Evolutionary conservation across 2,888 invertebrate species (phyloP).

Genomic region (Agrochola lychnidis): DNA sequence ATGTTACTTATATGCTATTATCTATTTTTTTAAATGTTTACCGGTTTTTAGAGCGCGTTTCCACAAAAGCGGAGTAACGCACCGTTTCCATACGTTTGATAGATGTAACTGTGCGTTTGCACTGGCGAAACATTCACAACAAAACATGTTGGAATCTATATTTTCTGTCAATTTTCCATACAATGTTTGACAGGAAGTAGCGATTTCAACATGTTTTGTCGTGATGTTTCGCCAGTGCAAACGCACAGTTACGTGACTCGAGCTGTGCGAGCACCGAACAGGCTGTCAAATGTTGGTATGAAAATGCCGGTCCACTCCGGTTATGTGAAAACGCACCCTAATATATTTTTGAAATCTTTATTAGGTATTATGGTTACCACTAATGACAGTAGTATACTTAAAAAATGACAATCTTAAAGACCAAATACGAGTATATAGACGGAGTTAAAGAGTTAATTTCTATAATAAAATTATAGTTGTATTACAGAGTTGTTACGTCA

Average conservation of each 20-base stretch:
- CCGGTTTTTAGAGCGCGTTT: neutral
- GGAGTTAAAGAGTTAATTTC: neutral
- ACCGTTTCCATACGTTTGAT: too few species aligned
- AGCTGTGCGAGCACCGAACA: too few species aligned
- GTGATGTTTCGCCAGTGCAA: too few species aligned
- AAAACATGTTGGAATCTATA: too few species aligned
- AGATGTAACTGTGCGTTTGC: too few species aligned
- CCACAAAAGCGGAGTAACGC: too few species aligned
- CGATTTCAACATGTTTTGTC: too few species aligned
- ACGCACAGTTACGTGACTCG: too few species aligned
- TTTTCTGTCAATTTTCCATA: too few species aligned
- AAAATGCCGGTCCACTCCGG: neutral
- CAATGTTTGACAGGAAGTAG: too few species aligned
- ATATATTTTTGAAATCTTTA: neutral
- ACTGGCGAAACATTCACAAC: too few species aligned
- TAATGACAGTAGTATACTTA: neutral
- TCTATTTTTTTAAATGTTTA: neutral
- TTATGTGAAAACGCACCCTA: neutral
- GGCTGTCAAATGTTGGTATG: neutral
- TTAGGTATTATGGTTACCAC: neutral
- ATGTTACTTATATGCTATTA: neutral
- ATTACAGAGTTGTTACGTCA: neutral
- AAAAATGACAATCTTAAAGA: neutral
- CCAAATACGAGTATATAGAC: neutral
- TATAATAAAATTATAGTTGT: neutral